Evolutionary conservation across 2,113 vertebrate species (phyloP), one percentile per base, ranked within the genome.

Genomic region (Eurypyga helias): DNA sequence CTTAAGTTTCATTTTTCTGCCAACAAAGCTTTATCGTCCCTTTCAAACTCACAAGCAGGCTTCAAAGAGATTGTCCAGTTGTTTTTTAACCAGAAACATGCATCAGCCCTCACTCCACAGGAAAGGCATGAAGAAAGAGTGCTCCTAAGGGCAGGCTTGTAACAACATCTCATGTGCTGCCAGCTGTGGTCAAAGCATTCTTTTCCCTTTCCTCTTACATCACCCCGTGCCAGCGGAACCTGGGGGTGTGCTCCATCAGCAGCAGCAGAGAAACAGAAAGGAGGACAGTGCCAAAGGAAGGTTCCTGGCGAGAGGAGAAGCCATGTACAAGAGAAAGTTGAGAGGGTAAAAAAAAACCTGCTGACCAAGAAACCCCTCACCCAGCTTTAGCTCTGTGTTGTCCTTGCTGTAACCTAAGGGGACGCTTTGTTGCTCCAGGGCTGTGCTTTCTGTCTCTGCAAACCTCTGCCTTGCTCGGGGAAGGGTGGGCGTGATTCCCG

Each of bases 181-280:
- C 17, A 16, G 4, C 45, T 0, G 7, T 1, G 2, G 26, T 31
- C 34, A 31, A 61, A 17, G 7, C 0, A 25, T 25, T 43, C 45
- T 52, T 54, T 46, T 24, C 5, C 3, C 11, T 71, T 82, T 90
- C 25, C n/a, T 79, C 48, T 66, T 29, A 48, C 16, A 8, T 8
- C 69, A 4, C 2, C 15, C 4, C 0, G 6, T 3, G 9, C 18
- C 62, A 10, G 36, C 5, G 0, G n/a, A 69, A 36, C 48, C 64
- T 2, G 43, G 26, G 11, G 36, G 3, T 17, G 33, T 20, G 38
- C 26, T 14, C 2, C 0, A 7, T 4, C 16, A 2, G n/a, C n/a
- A n/a, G n/a, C n/a, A n/a, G n/a, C n/a, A n/a, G n/a, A n/a, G 61
- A 48, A 76, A 10, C 54, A 10, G 31, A 5, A 3, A 36, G 55